Evolutionary conservation across 2,113 vertebrate genomes (phyloP).

Genomic region (Chelonoidis abingdonii): DNA sequence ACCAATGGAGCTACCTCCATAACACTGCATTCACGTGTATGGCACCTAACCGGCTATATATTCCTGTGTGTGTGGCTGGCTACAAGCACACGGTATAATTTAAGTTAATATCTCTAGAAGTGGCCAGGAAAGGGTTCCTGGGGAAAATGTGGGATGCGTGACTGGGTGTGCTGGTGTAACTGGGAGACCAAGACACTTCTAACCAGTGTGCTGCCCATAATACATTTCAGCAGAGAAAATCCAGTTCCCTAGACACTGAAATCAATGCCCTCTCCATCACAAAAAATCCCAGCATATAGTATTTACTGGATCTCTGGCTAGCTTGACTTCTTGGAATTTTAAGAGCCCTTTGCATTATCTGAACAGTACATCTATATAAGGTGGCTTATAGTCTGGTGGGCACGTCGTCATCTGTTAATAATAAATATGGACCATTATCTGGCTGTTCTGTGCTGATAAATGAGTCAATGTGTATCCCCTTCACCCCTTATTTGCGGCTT

Average conservation of each 20-base stretch:
- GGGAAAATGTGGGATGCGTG: not conserved
- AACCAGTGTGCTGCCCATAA: not conserved
- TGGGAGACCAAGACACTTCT: not conserved
- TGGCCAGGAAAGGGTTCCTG: not conserved
- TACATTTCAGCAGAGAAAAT: not conserved
- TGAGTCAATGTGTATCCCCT: not conserved
- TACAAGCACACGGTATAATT: too few relatives aligned
- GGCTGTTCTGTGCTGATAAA: not conserved
- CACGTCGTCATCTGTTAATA: not conserved
- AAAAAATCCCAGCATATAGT: too few relatives aligned
- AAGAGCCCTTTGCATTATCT: not conserved
- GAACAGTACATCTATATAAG: not conserved
- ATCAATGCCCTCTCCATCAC: not conserved
- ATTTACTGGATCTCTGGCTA: not conserved
- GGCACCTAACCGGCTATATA: too few relatives aligned
- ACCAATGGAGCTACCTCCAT: too few relatives aligned
- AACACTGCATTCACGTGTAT: too few relatives aligned
- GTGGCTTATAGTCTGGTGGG: not conserved
- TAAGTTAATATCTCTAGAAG: not conserved
- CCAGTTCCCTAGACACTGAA: not conserved
- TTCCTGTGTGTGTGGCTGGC: too few relatives aligned
- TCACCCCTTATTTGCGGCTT: not conserved
- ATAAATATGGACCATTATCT: too few relatives aligned
- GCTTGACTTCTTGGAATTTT: not conserved
- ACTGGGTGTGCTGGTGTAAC: fast-evolving